Conservation (phyloP, 2,888 invertebrate genomes). For the Phragmatobia fuliginosa region DNA sequence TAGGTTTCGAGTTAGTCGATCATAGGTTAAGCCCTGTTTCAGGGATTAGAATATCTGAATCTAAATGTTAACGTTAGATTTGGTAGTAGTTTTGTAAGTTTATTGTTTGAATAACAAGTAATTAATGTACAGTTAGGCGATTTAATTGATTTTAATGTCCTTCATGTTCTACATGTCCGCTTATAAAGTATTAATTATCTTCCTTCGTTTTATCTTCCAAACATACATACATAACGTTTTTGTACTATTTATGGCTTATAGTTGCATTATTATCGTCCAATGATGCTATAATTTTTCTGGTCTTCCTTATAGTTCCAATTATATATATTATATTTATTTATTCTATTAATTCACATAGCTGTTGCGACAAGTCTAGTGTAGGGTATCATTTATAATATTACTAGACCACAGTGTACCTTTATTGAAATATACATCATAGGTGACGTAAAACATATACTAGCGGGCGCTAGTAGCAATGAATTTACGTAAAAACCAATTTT, state of each 20-base stretch:
- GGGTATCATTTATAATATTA: background rate
- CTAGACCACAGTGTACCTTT: background rate
- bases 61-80: background rate
- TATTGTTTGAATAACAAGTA: background rate
- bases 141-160: background rate
- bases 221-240: background rate
- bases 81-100: background rate
- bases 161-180: too few relatives aligned
- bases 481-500: too few relatives aligned
- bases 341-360: background rate
- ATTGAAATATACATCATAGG: background rate
- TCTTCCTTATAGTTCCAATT: background rate
- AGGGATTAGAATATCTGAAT: background rate
- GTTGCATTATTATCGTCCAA: background rate
- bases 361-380: background rate
- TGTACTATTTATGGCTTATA: background rate
- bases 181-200: background rate
- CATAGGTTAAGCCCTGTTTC: background rate
- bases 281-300: background rate
- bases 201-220: slow-evolving; percentile 2
- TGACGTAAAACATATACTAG: background rate
- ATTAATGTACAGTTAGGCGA: background rate
- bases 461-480: background rate
- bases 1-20: background rate
- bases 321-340: background rate